Evolutionary conservation across 2,797 vertebrate species (phyloP).

Genomic region (Manis crassicaudata): DNA sequence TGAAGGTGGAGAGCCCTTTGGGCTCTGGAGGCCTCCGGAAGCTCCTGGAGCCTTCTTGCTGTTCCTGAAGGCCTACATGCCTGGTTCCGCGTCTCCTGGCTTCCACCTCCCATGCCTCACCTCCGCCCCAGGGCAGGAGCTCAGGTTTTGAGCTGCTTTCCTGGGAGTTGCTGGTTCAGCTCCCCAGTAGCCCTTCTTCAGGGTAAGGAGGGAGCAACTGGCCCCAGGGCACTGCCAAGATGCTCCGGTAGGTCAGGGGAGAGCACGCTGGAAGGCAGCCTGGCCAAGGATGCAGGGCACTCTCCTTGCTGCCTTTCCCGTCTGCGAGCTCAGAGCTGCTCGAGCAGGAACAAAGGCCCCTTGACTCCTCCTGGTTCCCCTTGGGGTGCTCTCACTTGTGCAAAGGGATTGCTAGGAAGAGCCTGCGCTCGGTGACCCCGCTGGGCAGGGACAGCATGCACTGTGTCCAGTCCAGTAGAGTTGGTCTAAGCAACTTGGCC

Average conservation of each 20-base stretch:
- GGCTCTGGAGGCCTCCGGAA: not conserved
- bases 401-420: not conserved
- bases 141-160: not conserved
- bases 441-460: not conserved
- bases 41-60: not conserved
- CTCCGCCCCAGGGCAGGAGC: slow-evolving; percentile 6
- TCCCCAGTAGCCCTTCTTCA: not conserved
- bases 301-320: not conserved
- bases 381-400: not conserved
- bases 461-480: not conserved
- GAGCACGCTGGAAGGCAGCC: not conserved
- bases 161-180: not conserved
- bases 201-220: not conserved
- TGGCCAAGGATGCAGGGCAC: accelerated
- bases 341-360: accelerated
- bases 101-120: not conserved
- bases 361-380: not conserved
- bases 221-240: accelerated
- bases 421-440: not conserved
- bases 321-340: not conserved
- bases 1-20: not conserved
- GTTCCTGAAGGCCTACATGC: not conserved
- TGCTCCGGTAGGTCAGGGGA: not conserved
- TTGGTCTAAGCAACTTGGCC: too few species aligned
- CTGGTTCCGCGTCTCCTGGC: not conserved